Conservation (phyloP, 2,797 vertebrate species). For the Hydrolagus colliei region DNA sequence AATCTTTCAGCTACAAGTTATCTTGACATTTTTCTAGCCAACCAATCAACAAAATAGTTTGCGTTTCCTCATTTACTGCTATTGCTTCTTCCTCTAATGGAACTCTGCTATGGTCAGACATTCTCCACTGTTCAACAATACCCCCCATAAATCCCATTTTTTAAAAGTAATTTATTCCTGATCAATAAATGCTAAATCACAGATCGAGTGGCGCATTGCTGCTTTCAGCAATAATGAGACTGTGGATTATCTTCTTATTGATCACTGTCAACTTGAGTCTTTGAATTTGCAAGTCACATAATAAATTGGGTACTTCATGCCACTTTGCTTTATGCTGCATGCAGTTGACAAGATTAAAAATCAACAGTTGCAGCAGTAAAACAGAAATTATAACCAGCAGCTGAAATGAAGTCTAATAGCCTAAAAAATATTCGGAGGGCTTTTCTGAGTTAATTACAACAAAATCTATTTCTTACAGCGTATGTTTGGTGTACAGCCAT, state of each 20-base stretch:
- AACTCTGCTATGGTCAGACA: no score
- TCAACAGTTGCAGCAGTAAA: background rate
- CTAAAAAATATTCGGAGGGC: background rate
- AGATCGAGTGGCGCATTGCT: background rate
- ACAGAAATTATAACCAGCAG: background rate
- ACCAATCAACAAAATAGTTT: no score
- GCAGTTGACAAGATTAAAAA: no score
- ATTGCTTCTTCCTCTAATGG: no score
- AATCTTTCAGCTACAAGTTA: no score
- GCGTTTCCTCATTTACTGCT: no score
- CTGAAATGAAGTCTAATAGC: no score
- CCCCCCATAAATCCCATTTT: background rate
- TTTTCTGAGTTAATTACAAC: background rate
- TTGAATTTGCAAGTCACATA: background rate
- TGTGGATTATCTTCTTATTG: background rate
- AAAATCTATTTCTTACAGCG: background rate
- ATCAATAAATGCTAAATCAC: conserved; percentile 10
- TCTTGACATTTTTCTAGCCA: no score
- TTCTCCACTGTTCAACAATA: background rate
- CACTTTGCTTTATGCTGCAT: background rate
- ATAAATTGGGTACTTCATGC: background rate
- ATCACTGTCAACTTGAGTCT: background rate
- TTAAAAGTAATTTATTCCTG: conserved; percentile 14
- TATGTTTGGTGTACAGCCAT: background rate
- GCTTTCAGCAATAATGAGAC: conserved; percentile 19